These are phyloP conservation scores for Eilema depressum DNA, from an alignment of 2,888 invertebrate genomes.

Conservation along the genomic window DNA sequence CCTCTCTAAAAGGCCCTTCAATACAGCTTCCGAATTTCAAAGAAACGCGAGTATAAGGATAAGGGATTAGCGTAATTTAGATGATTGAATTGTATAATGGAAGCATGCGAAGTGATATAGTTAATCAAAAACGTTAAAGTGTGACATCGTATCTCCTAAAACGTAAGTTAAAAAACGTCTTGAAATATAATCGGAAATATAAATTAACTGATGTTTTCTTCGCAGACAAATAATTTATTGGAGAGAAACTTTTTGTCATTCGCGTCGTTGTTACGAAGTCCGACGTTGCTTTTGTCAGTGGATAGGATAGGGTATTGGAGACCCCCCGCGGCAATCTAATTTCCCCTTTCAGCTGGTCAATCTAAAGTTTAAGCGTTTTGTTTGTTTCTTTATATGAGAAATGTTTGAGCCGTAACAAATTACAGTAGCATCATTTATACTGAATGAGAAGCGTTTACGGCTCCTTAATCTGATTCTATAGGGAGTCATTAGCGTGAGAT, in stretches of 20 bases:
- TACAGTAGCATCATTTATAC: slow-evolving; percentile 47
- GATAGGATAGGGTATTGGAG: slow-evolving; percentile 47
- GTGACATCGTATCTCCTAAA: slow-evolving; percentile 48
- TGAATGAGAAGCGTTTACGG: slow-evolving; percentile 44
- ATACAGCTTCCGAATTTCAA: slow-evolving; percentile 82
- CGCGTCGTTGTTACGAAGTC: slow-evolving; percentile 53
- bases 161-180: slow-evolving; percentile 37
- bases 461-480: slow-evolving; percentile 51
- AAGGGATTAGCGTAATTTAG: slow-evolving; percentile 75
- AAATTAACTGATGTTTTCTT: slow-evolving; percentile 51
- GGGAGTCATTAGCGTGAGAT: slow-evolving; percentile 55
- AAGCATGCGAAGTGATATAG: slow-evolving; percentile 42
- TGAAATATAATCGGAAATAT: slow-evolving; percentile 39
- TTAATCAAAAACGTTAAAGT: slow-evolving; percentile 44
- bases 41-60: slow-evolving; percentile 71
- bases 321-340: slow-evolving; percentile 77
- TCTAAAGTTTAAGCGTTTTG: slow-evolving; percentile 51
- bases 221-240: slow-evolving; percentile 57
- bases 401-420: slow-evolving; percentile 41
- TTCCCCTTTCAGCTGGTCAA: slow-evolving; percentile 65
- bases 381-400: slow-evolving; percentile 38
- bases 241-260: slow-evolving; percentile 59
- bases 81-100: slow-evolving; percentile 59
- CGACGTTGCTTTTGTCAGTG: slow-evolving; percentile 71
- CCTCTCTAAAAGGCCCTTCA: slow-evolving; percentile 69